These are phyloP conservation scores for Labeo calbasu DNA, from an alignment of 2,797 vertebrate species.

Conservation along the genomic window DNA sequence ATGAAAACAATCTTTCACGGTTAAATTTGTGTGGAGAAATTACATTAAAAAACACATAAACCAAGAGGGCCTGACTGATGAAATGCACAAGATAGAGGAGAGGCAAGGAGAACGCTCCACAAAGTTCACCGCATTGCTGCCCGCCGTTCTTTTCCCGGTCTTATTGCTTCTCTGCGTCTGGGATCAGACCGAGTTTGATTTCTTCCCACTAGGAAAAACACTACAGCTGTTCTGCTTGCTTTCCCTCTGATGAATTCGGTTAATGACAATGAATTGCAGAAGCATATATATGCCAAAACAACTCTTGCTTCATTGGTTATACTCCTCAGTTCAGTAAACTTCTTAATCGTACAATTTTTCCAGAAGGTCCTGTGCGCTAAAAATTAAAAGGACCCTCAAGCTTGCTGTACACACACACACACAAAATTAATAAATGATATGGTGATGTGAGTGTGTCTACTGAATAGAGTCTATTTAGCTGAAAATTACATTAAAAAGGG, in stretches of 20 bases:
- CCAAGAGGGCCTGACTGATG: constrained; percentile 72
- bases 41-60: constrained; percentile 74
- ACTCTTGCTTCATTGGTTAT: constrained; percentile 42
- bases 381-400: constrained; percentile 26
- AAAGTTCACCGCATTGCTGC: constrained; percentile 46
- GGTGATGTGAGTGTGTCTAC: constrained; percentile 15
- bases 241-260: constrained; percentile 52
- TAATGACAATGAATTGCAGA: constrained; percentile 57
- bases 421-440: constrained; percentile 16
- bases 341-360: constrained; percentile 55
- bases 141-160: constrained; percentile 18
- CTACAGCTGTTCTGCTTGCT: constrained; percentile 43
- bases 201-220: constrained; percentile 33
- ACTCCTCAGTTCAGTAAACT: constrained; percentile 36
- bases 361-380: constrained; percentile 38
- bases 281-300: constrained; percentile 43
- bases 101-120: constrained; percentile 38
- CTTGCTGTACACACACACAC: constrained; percentile 12
- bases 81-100: constrained; percentile 53
- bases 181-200: constrained; percentile 28
- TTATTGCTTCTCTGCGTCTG: constrained; percentile 37
- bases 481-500: constrained; percentile 21
- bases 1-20: constrained; percentile 80
- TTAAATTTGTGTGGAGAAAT: constrained; percentile 73
- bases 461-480: constrained; percentile 23